Evolutionary conservation across 2,888 invertebrate genomes (phyloP).

Genomic region (Linnaemya tessellans): DNA sequence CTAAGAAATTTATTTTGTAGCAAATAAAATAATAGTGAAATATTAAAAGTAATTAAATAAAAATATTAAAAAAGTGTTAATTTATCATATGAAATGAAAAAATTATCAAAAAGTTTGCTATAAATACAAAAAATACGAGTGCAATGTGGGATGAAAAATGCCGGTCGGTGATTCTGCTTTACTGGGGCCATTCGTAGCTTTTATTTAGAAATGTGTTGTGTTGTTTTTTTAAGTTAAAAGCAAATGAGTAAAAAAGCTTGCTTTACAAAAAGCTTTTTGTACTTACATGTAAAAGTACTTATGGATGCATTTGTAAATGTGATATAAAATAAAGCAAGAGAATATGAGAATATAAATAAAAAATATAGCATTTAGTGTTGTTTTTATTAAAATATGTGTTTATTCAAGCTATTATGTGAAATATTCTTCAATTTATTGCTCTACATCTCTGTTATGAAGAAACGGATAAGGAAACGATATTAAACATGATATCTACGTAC

Average conservation of each 20-base stretch:
- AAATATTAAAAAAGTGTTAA: background rate
- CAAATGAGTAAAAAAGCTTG: background rate
- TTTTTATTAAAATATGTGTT: background rate
- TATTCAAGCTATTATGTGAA: background rate
- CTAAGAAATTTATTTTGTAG: background rate
- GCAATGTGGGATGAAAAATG: background rate
- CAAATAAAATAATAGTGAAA: background rate
- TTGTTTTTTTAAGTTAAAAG: background rate
- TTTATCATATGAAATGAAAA: background rate
- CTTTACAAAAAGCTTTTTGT: background rate
- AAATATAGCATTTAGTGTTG: background rate
- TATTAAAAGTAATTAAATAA: background rate
- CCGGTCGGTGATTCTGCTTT: constrained; percentile 21
- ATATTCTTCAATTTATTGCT: background rate
- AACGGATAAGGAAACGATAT: background rate
- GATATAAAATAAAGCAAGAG: background rate
- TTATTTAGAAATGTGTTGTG: background rate
- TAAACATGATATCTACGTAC: background rate
- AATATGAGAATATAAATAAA: background rate
- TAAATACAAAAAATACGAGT: background rate
- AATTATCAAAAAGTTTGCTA: background rate
- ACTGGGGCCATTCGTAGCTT: background rate
- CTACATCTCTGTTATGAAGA: background rate
- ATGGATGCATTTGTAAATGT: background rate
- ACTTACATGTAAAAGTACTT: too few species aligned